Evolutionary conservation across 2,888 invertebrate species (phyloP).

Genomic region (Andrena marginata): DNA sequence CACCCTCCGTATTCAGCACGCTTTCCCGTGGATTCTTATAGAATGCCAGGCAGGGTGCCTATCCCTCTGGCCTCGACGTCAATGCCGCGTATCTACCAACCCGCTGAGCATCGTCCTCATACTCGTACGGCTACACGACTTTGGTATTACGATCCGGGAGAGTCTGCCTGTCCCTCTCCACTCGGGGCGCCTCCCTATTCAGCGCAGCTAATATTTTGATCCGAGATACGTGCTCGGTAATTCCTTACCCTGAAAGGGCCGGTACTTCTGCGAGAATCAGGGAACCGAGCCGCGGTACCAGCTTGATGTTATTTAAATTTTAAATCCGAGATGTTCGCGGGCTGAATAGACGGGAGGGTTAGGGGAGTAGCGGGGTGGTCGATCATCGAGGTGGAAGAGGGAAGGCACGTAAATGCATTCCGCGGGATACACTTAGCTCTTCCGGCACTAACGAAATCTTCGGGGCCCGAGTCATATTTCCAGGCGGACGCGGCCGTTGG

Average conservation of each 20-base stretch:
- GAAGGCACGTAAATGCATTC: conserved; percentile 23
- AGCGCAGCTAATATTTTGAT: conserved; percentile 66
- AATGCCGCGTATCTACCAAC: conserved; percentile 25
- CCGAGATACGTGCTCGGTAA: conserved; percentile 53
- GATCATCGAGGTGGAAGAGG: background rate
- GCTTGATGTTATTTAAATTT: conserved; percentile 58
- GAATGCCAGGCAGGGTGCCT: conserved; percentile 9
- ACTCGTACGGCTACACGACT: conserved; percentile 42
- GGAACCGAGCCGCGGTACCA: conserved; percentile 1
- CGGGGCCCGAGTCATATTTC: conserved; percentile 36
- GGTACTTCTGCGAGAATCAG: conserved; percentile 27
- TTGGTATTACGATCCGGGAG: conserved; percentile 45
- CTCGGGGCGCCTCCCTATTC: conserved; percentile 41
- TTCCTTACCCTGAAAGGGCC: conserved; percentile 16
- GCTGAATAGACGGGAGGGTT: conserved; percentile 16
- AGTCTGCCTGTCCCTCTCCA: conserved; percentile 5
- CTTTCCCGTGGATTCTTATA: conserved; percentile 36
- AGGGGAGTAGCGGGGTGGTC: background rate
- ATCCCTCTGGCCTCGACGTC: conserved; percentile 34
- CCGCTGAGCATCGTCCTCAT: conserved; percentile 43
- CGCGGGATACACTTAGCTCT: conserved; percentile 14
- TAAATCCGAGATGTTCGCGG: conserved; percentile 38
- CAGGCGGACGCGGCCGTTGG: conserved; percentile 8
- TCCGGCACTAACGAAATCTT: conserved; percentile 38
- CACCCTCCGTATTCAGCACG: background rate